Evolutionary conservation across 2,113 vertebrate genomes (phyloP), one percentile per base, ranked within the genome.

Genomic region (Numida meleagris): DNA sequence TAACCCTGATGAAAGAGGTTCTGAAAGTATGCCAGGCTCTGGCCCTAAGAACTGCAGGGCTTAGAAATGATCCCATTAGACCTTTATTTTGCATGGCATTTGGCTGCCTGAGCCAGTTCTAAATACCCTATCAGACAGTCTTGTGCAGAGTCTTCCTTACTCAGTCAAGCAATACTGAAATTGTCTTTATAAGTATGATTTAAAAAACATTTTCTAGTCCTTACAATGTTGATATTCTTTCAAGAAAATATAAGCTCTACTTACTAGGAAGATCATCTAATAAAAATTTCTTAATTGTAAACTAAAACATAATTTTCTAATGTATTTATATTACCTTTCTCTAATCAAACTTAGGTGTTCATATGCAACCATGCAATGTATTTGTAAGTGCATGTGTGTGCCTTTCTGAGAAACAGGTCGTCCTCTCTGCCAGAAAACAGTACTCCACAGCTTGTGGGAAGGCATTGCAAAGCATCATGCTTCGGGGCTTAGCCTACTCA

Each of bases 341-440:
- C 14, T 77, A 33, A 8, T 42, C 9, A 36, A 18, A 76, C 8
- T 34, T 53, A 3, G 0, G 4, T 40, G 31, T 50, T 18, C 12
- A 4, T 10, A 6, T 78, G 38, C 40, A n/a, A 17, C 3, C 3
- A 6, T 10, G 12, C 12, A 27, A 0, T 4, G 42, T 51, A 46
- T 48, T 6, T 62, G 58, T 62, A 42, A 16, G 45, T 16, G 9
- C 40, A 7, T 1, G 0, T 24, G 1, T n/a, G 20, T 38, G 7
- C 57, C 33, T 80, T 33, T 24, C 34, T 63, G 72, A 58, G 71
- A 62, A 31, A 18, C 11, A 21, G 48, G 18, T 7, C 1, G 0
- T 31, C 45, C 12, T 57, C 18, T 8, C 3, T 38, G 10, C 24
- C 38, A 43, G 12, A 38, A 29, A 18, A 68, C 31, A 42, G 19